phyloP scores from a whole-genome alignment of 1,140 invertebrate genomes.

The Drosophila kanapiae region DNA sequence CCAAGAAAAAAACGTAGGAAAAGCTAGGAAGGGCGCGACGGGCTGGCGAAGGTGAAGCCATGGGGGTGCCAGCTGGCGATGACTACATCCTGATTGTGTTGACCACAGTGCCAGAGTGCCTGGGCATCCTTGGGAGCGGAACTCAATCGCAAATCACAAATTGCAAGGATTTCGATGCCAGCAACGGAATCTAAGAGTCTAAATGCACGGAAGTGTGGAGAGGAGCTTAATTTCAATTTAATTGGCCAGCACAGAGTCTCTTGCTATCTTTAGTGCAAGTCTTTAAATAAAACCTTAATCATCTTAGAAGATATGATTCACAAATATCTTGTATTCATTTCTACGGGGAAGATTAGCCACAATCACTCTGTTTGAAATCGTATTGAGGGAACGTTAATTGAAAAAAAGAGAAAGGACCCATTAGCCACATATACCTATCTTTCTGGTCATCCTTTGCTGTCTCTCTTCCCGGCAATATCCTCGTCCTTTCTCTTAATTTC shows the following conservation, averaged over 20 bases:
- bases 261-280: not conserved
- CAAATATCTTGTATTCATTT: not conserved
- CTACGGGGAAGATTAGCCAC: not conserved
- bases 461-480: not conserved
- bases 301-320: no score
- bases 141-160: constrained; percentile 48
- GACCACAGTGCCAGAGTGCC: constrained; percentile 53
- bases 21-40: not conserved
- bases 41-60: constrained; percentile 18
- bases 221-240: constrained; percentile 16
- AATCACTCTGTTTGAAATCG: not conserved
- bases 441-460: constrained; percentile 1
- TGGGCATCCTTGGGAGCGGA: constrained; percentile 29
- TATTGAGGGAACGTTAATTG: constrained; percentile 3
- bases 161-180: constrained; percentile 10
- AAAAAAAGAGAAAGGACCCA: constrained; percentile 1
- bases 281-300: no score
- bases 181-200: constrained; percentile 7
- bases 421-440: not conserved
- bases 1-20: not conserved
- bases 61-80: constrained; percentile 56
- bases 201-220: constrained; percentile 28
- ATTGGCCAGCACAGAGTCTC: constrained; percentile 1
- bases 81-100: constrained; percentile 62
- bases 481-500: constrained; percentile 13